A percentile compares a stretch with the other conserved stretches of the same genome.
Evolutionary conservation across 2,113 vertebrate genomes (phyloP).

Genomic region (Bubo bubo): DNA sequence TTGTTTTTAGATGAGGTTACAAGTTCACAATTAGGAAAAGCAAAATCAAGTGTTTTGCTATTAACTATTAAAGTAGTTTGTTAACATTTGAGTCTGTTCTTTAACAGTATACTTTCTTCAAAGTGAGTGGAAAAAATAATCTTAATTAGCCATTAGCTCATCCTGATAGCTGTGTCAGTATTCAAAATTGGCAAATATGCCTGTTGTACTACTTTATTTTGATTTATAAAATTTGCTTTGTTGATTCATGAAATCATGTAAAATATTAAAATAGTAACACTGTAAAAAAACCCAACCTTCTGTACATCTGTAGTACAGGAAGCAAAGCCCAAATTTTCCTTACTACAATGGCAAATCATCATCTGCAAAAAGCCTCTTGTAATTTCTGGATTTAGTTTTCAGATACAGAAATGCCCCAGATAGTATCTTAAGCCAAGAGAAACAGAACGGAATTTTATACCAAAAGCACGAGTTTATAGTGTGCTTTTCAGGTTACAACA

Average conservation of each 20-base stretch:
- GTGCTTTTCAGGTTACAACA: not conserved
- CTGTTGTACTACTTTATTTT: not conserved
- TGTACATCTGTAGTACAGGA: not conserved
- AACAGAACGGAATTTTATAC: not conserved
- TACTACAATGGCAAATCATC: not conserved
- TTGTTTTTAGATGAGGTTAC: not conserved
- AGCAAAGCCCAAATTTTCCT: not conserved
- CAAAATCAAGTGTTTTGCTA: not conserved
- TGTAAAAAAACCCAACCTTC: not conserved
- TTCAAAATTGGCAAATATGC: not conserved
- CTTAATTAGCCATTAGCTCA: not conserved
- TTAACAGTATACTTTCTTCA: not conserved
- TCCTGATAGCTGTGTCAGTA: not conserved
- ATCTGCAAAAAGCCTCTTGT: not conserved
- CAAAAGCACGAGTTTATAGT: not conserved
- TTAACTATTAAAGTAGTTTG: not conserved
- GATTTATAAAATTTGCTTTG: not conserved
- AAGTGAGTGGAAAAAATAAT: not conserved
- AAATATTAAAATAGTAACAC: not conserved
- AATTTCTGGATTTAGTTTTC: not conserved
- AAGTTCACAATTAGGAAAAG: no score
- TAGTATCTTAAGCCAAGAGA: not conserved
- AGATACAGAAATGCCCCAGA: not conserved
- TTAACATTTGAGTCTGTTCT: not conserved
- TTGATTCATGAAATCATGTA: not conserved